Evolutionary conservation across 1,140 invertebrate species (phyloP).

Genomic region (Eubasilissa regina): DNA sequence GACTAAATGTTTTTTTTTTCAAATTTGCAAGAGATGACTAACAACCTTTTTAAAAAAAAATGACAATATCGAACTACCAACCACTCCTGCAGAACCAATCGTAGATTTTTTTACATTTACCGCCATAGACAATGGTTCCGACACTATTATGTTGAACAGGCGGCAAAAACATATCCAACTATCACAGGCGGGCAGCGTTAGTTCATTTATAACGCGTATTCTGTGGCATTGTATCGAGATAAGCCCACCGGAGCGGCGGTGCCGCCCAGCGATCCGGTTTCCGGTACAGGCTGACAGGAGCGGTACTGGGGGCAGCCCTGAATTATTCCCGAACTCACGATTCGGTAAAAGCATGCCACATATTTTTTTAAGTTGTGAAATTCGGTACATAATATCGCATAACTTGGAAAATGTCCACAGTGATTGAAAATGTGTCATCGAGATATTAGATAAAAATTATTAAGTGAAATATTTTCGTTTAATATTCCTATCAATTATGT

Average conservation of each 20-base stretch:
- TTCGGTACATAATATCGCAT: too few relatives aligned
- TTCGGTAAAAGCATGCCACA: too few relatives aligned
- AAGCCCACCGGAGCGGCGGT: constrained; percentile 47
- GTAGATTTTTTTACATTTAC: not conserved
- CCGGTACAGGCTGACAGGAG: constrained; percentile 15
- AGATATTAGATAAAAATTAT: too few relatives aligned
- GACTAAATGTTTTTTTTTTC: too few relatives aligned
- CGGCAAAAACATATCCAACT: constrained; percentile 26
- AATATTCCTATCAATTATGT: too few relatives aligned
- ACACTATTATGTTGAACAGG: constrained; percentile 13
- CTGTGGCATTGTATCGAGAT: constrained; percentile 54
- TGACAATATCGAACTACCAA: not conserved
- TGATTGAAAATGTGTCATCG: too few relatives aligned
- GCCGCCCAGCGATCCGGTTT: not conserved
- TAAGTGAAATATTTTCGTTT: too few relatives aligned
- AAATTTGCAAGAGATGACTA: too few relatives aligned
- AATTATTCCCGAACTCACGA: not conserved
- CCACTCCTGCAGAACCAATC: not conserved
- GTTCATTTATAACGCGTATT: constrained; percentile 58
- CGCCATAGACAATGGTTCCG: not conserved
- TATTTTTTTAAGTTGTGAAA: too few relatives aligned
- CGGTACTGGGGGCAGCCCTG: not conserved
- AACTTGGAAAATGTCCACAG: too few relatives aligned
- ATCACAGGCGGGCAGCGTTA: constrained; percentile 29
- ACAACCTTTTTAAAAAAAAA: too few relatives aligned